A percentile compares a stretch with the other conserved stretches of the same genome.
These are phyloP conservation scores for Pachycephus smyrnensis DNA, from an alignment of 2,888 invertebrate species.

Conservation along the genomic window DNA sequence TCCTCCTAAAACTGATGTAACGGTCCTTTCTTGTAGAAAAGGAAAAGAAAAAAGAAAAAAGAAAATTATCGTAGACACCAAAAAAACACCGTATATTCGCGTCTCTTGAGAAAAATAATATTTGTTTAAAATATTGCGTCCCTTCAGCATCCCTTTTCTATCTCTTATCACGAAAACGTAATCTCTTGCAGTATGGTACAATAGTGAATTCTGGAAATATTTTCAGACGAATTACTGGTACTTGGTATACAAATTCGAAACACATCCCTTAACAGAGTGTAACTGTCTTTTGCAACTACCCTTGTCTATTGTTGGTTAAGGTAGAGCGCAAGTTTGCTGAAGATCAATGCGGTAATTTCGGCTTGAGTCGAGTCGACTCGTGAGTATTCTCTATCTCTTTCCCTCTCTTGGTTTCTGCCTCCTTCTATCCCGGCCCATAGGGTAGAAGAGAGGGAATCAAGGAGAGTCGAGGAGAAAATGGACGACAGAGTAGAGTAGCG, in stretches of 20 bases:
- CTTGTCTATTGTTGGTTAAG: constrained; percentile 34
- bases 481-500: neutral
- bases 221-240: neutral
- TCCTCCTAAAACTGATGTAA: constrained; percentile 11
- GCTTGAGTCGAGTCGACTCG: constrained; percentile 8
- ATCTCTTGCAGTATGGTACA: neutral
- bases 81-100: neutral
- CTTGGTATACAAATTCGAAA: neutral
- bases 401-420: neutral
- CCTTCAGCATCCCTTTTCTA: neutral
- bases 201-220: neutral
- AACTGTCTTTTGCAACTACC: neutral
- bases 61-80: neutral
- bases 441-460: constrained; percentile 9
- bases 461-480: constrained; percentile 21
- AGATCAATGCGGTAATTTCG: constrained; percentile 46
- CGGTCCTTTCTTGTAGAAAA: neutral
- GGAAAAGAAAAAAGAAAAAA: neutral
- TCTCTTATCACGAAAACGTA: neutral
- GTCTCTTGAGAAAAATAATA: neutral
- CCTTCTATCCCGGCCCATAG: neutral
- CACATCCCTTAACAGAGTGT: neutral
- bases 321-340: constrained; percentile 27
- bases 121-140: neutral
- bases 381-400: neutral